Base-by-base conservation (phyloP, 2,888 invertebrate species). In the Boloria selene region DNA sequence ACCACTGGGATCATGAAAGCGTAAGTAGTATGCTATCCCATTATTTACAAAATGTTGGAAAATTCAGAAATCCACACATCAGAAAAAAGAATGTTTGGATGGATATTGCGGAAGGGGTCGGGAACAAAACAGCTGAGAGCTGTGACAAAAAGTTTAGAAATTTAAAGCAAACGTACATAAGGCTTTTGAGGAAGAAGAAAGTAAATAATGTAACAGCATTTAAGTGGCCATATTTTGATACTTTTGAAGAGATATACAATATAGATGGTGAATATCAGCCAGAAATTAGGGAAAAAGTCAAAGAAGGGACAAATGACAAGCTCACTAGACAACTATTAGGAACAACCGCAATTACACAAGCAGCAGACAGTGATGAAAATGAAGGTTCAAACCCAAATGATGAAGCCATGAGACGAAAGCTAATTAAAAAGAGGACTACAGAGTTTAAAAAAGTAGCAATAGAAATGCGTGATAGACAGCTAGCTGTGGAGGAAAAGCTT, bases 121-220 rank as follows among this genome's bases (percentile, higher is more conserved):
- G 87, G 0, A 88, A 89, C 0, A 88, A 89, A 75, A 81, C 84
- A 2, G 87, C 91, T 2, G 88, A 90, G 13, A 80, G 83, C 60
- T 92, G 91, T 73, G 90, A 91, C 69, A 91, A 90, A 70, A 92
- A 92, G 72, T 91, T 91, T 73, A 79, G 92, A 64, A 92, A 92
- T 74, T 75, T 92, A 52, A 92, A 92, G 74, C 85, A 86, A 72
- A 92, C 91, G 4, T 92, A 91, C 69, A 78, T 91, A 16, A 78
- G 92, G 68, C 72, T 91, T 67, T 73, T 92, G 1, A 88, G 86
- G 70, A 92, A 88, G 73, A 87, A 85, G 62, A 86, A 80, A 54
- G 78, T 77, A 55, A 82, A 80, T 70, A 86, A 85, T 49, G 68
- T 78, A 2, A 76, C 81, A 3, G 78, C 80, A n/a, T 84, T 89